phyloP scores from a whole-genome alignment of 2,888 invertebrate species.

The Lissonota sp. region DNA sequence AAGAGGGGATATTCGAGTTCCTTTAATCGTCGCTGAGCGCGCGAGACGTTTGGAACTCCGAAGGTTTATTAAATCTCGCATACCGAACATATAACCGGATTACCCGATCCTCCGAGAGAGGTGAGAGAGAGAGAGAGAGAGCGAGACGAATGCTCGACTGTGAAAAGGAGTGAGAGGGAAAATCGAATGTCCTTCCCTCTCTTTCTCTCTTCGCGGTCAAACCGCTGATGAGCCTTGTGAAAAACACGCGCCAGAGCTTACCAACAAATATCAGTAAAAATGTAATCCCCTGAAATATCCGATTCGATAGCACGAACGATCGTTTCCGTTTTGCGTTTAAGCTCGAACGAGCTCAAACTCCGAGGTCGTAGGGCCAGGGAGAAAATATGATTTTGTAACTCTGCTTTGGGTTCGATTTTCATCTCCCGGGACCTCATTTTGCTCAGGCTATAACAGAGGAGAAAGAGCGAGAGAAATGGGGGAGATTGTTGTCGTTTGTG shows the following conservation, averaged over 20 bases:
- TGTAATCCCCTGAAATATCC: not conserved
- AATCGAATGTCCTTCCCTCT: not conserved
- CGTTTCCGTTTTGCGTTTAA: conserved; percentile 61
- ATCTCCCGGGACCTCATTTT: no score
- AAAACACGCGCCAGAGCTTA: no score
- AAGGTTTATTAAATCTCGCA: conserved; percentile 54
- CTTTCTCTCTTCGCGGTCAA: not conserved
- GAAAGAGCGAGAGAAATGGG: no score
- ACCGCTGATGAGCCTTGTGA: not conserved
- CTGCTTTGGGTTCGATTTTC: no score
- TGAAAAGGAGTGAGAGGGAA: no score
- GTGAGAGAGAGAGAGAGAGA: not conserved
- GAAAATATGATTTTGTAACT: no score
- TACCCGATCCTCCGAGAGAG: conserved; percentile 18
- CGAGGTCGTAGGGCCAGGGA: not conserved
- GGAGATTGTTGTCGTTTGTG: no score
- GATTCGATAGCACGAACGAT: not conserved
- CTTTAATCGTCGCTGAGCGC: conserved; percentile 42
- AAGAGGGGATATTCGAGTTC: not conserved
- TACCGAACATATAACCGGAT: conserved; percentile 50
- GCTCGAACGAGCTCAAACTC: conserved; percentile 53
- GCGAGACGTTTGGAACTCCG: conserved; percentile 41
- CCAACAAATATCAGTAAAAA: not conserved
- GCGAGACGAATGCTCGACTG: not conserved
- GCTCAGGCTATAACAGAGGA: no score